Evolutionary conservation across 2,113 vertebrate genomes (phyloP), one percentile per base, ranked within the genome.

Genomic region (Falco punctatus): DNA sequence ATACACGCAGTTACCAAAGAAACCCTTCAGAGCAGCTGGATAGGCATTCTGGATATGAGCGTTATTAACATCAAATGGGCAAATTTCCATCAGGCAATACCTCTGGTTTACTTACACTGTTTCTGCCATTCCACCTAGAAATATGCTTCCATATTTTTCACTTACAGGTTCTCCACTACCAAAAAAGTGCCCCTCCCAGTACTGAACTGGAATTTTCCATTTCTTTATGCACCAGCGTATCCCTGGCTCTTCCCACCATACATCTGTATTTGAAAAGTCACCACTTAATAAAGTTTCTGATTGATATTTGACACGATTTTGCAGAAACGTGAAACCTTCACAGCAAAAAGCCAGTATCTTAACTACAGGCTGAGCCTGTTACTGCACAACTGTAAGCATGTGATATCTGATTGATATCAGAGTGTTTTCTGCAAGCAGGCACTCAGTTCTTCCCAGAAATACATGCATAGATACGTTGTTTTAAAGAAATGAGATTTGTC

Each of bases 391-490:
- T 1, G 3, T 20, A 6, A 52, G 16, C 9, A 33, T 18, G 52
- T 6, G 40, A 3, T 15, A 48, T 5, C 57, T 26, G 54, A 61
- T 10, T 18, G 66, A 7, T 8, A 70, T 1, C 54, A 49, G 40
- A 42, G 44, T 8, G 22, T 38, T 67, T 75, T 35, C 70, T 72
- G 74, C 0, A 0, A 81, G 23, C 57, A 70, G 77, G 30, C 44
- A 79, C 13, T 15, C 21, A 4, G 11, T 1, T 88, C 48, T 11
- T 52, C 66, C 30, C 73, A 69, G 13, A 79, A 80, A 81, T 5
- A 81, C 35, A 54, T 1, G 19, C 49, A 66, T 0, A 0, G 57
- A 42, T 12, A 17, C 2, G 6, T 23, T 66, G 24, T 55, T 92
- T 77, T 65, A 79, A 79, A 87, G 35, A 85, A 92, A 85, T 49